Evolutionary conservation across 2,888 invertebrate species (phyloP), one percentile per base, ranked within the genome.

Genomic region (Deilephila porcellus): DNA sequence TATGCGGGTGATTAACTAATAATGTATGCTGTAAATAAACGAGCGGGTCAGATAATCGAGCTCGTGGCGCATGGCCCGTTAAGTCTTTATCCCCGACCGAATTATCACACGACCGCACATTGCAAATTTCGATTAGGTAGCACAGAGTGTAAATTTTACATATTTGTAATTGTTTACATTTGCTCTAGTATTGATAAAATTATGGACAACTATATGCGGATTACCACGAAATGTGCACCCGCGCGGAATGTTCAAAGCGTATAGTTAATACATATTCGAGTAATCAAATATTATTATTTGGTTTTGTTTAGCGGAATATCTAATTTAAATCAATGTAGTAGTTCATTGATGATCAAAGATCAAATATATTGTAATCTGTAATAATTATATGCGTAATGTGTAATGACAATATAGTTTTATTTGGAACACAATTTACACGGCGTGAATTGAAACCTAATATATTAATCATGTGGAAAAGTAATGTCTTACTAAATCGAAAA

Each of bases 1-100:
- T 52, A 67, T 67, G 20, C 4, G 25, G 64, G 64, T 45, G 64
- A 67, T 67, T 45, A 67, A 25, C 17, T 64, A 45, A 67, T 37
- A 67, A 45, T 20, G 14, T 20, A 25, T 7, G 20, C 8, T 37
- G 20, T 52, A 29, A 52, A 67, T 67, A 67, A 63, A 67, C 67
- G 25, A 67, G 8, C 67, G 52, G 52, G 17, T 25, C 52, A 52
- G 17, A 67, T 67, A 52, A 67, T 67, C 67, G 25, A 25, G 45
- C 25, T 20, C 52, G n/a, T 37, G 45, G 20, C 64, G 17, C 45
- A 67, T 52, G 25, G 17, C 6, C 67, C 67, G 67, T 67, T 45
- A 67, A 67, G 7, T 67, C 67, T 67, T 67, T 67, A 67, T 52
- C 17, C 25, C 17, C 67, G 25, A 6, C 25, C 5, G 25, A 45